A percentile compares a stretch with the other conserved stretches of the same genome.
Evolutionary conservation across 2,113 vertebrate genomes (phyloP).

Genomic region (mouse (Mus musculus)): DNA sequence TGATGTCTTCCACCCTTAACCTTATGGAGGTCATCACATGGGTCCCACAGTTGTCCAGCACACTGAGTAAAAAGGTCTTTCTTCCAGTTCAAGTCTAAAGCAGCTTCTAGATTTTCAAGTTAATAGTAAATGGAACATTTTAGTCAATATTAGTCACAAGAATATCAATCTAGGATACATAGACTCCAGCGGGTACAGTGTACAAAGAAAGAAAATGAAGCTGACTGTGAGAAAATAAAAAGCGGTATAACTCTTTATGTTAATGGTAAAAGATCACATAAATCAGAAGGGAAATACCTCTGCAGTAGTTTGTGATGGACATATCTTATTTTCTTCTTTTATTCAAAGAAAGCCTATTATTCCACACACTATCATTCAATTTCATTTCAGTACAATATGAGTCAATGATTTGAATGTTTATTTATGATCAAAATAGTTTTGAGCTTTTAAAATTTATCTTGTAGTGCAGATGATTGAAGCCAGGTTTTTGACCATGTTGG

Average conservation of each 20-base stretch:
- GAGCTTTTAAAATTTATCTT: background rate
- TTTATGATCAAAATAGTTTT: conserved; percentile 5
- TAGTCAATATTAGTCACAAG: background rate
- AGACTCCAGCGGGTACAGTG: background rate
- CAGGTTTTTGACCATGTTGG: background rate
- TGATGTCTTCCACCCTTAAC: background rate
- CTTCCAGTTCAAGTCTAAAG: background rate
- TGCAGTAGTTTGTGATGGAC: background rate
- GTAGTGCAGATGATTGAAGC: background rate
- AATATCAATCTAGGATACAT: background rate
- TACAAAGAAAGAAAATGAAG: background rate
- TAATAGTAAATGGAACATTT: conserved; percentile 43
- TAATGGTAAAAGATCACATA: background rate
- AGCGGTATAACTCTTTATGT: background rate
- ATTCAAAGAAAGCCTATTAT: conserved; percentile 20
- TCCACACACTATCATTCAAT: background rate
- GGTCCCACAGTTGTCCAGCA: background rate
- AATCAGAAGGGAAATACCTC: background rate
- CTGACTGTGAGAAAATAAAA: background rate
- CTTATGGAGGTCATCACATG: background rate
- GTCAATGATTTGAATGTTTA: background rate
- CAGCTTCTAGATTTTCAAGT: background rate
- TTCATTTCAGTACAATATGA: background rate
- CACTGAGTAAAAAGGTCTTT: background rate
- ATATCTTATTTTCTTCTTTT: background rate